Evolutionary conservation across 2,797 vertebrate genomes (phyloP).

Genomic region (Brotula barbata): DNA sequence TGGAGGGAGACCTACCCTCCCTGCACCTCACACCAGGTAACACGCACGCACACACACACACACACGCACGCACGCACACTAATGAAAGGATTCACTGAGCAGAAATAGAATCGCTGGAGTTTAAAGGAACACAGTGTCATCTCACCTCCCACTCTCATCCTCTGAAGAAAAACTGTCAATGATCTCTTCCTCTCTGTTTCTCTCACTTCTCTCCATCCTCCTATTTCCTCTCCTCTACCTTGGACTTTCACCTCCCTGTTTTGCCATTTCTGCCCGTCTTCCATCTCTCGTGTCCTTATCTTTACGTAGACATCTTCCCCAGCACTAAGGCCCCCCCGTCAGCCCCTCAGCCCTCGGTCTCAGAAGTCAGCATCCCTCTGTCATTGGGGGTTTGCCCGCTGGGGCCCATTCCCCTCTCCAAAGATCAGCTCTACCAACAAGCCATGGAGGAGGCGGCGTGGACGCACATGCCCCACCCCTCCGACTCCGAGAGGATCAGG

Average conservation of each 20-base stretch:
- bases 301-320: constrained; percentile 85
- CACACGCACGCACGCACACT: background rate
- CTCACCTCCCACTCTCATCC: constrained; percentile 59
- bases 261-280: too few relatives aligned
- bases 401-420: constrained; percentile 89
- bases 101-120: constrained; percentile 47
- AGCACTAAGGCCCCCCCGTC: constrained; percentile 78
- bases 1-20: constrained; percentile 85
- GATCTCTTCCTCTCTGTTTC: constrained; percentile 33
- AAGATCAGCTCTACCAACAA: constrained; percentile 96
- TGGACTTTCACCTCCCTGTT: background rate
- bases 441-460: constrained; percentile 94
- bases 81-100: constrained; percentile 24
- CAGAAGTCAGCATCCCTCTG: constrained; percentile 91
- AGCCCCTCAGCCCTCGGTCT: constrained; percentile 82
- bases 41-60: constrained; percentile 26
- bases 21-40: constrained; percentile 86
- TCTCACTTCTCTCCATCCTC: background rate
- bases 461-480: constrained; percentile 96
- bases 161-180: constrained; percentile 51
- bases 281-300: too few relatives aligned
- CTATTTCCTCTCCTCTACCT: background rate
- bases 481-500: constrained; percentile 94
- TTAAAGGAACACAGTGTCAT: constrained; percentile 61
- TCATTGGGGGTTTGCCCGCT: constrained; percentile 91